These are phyloP conservation scores for Neopipo cinnamomea DNA, from an alignment of 2,113 vertebrate species.

Conservation along the genomic window DNA sequence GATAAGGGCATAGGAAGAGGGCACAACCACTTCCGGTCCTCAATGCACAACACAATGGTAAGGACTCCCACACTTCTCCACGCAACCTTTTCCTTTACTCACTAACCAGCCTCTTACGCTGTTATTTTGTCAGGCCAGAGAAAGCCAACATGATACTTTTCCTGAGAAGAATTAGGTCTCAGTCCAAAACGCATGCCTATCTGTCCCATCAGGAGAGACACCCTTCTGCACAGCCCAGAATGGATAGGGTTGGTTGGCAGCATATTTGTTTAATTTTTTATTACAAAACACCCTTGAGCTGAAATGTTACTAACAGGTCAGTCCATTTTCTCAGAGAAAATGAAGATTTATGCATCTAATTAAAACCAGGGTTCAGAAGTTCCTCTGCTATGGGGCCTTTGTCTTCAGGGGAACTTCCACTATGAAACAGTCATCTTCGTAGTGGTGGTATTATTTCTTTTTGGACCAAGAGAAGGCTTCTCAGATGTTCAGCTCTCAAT, in stretches of 20 bases:
- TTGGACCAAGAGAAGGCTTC: neutral
- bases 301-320: neutral
- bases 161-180: neutral
- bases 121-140: neutral
- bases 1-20: neutral
- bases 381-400: neutral
- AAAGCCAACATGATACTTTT: neutral
- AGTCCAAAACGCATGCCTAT: neutral
- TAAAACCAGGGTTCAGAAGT: neutral
- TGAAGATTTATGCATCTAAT: neutral
- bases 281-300: neutral
- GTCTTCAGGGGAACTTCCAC: neutral
- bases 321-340: neutral
- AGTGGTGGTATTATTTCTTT: neutral
- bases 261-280: neutral
- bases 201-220: neutral
- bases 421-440: neutral
- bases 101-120: neutral
- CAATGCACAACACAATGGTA: accelerated
- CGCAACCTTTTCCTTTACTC: neutral
- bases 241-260: neutral
- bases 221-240: neutral
- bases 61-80: neutral
- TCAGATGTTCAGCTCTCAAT: neutral
- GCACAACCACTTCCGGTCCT: neutral